phyloP scores from a whole-genome alignment of 2,888 invertebrate genomes.

The Andrena trimmerana region DNA sequence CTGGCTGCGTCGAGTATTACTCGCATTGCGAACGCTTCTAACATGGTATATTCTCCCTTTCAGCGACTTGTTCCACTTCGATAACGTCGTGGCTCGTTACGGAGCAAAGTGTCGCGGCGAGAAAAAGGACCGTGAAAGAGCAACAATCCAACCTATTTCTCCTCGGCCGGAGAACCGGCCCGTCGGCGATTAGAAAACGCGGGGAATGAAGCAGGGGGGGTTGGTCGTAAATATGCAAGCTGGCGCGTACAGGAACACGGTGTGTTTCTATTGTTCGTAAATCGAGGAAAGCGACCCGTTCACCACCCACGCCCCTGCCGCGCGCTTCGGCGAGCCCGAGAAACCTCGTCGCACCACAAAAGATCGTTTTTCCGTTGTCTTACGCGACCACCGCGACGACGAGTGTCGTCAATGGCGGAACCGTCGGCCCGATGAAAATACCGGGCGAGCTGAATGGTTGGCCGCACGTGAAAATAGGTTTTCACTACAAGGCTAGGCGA shows the following conservation, averaged over 20 bases:
- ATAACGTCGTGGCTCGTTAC: background rate
- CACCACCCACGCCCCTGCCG: conserved; percentile 1
- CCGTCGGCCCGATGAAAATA: conserved; percentile 43
- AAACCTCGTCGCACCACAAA: conserved; percentile 1
- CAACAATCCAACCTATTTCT: background rate
- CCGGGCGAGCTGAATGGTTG: conserved; percentile 49
- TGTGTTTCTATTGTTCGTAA: conserved; percentile 29
- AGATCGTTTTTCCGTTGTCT: conserved; percentile 12
- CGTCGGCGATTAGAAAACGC: conserved; percentile 19
- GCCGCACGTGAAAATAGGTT: conserved; percentile 53
- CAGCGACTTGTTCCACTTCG: background rate
- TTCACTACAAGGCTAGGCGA: conserved; percentile 52
- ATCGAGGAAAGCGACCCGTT: conserved; percentile 25
- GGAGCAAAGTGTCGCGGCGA: background rate
- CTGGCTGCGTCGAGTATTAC: background rate
- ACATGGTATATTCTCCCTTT: background rate
- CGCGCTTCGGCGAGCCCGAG: background rate
- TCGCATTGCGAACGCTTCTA: background rate
- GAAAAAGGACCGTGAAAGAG: background rate
- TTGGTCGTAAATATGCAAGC: conserved; percentile 10
- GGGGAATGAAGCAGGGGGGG: background rate
- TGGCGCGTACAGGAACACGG: background rate
- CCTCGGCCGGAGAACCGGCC: background rate
- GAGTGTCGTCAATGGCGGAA: conserved; percentile 42
- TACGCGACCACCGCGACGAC: background rate